Evolutionary conservation across 2,888 invertebrate species (phyloP).

Genomic region (Terebella lapidaria): DNA sequence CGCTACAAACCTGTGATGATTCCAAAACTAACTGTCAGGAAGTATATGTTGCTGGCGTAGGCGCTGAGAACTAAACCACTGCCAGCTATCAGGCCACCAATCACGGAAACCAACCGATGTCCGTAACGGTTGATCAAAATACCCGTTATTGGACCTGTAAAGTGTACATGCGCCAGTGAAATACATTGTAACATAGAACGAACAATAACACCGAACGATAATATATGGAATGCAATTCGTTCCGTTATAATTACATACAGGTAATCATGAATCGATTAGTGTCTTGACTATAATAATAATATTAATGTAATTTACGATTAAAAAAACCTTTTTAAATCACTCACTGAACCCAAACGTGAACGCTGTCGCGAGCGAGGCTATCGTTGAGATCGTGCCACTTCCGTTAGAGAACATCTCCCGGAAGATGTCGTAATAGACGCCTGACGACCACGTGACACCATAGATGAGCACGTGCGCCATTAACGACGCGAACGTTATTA

Average conservation of each 20-base stretch:
- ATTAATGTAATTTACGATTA: no score
- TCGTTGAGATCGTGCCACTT: background rate
- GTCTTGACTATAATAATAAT: no score
- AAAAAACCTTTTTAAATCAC: no score
- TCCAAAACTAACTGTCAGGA: background rate
- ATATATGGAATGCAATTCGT: no score
- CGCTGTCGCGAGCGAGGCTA: background rate
- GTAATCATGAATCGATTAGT: no score
- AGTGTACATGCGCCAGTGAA: background rate
- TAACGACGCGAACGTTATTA: background rate
- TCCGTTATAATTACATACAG: no score
- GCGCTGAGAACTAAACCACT: background rate
- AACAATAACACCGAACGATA: no score
- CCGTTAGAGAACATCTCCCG: background rate
- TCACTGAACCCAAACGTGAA: background rate
- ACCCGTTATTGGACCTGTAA: background rate
- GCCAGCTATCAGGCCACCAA: background rate
- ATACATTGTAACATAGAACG: no score
- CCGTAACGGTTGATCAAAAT: background rate
- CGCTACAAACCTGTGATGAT: slow-evolving; percentile 3
- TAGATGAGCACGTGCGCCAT: background rate
- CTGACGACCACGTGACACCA: background rate
- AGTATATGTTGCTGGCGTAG: background rate
- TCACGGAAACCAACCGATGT: background rate
- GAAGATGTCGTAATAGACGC: background rate